Conservation (phyloP, 2,797 vertebrate genomes). For the Salarias fasciatus region DNA sequence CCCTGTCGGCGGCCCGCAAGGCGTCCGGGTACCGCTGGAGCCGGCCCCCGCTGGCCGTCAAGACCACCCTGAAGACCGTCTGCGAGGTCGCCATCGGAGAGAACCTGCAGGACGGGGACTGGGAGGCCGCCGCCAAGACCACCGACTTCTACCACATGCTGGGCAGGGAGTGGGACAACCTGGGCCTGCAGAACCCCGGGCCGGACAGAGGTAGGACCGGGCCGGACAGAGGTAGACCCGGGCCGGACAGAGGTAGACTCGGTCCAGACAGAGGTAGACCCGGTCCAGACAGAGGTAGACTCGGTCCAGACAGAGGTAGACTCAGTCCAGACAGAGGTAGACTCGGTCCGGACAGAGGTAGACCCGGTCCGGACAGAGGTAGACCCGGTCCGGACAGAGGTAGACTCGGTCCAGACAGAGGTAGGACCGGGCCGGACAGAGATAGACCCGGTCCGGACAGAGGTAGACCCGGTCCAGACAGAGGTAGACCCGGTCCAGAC, state of each 20-base stretch:
- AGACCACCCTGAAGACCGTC: constrained; percentile 51
- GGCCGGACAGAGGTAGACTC: too few relatives aligned
- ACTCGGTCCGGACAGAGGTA: not conserved
- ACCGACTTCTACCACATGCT: constrained; percentile 68
- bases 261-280: too few relatives aligned
- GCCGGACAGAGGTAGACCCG: constrained; percentile 26
- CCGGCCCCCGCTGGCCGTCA: constrained; percentile 50
- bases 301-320: too few relatives aligned
- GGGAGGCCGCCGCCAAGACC: constrained; percentile 61
- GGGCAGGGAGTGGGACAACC: constrained; percentile 64
- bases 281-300: not conserved
- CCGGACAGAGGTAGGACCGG: too few relatives aligned
- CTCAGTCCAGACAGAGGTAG: constrained; percentile 39
- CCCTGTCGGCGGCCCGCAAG: constrained; percentile 50
- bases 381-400: constrained; percentile 36
- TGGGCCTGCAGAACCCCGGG: constrained; percentile 23
- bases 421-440: constrained; percentile 17
- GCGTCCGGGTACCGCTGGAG: constrained; percentile 52
- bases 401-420: not conserved
- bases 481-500: constrained; percentile 15
- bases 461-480: not conserved
- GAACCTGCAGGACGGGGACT: constrained; percentile 63
- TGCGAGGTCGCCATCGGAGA: constrained; percentile 64
- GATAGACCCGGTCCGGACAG: constrained; percentile 14
- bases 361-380: too few relatives aligned